These are phyloP conservation scores for Ciconia maguari DNA, from an alignment of 2,113 vertebrate species.

Conservation along the genomic window DNA sequence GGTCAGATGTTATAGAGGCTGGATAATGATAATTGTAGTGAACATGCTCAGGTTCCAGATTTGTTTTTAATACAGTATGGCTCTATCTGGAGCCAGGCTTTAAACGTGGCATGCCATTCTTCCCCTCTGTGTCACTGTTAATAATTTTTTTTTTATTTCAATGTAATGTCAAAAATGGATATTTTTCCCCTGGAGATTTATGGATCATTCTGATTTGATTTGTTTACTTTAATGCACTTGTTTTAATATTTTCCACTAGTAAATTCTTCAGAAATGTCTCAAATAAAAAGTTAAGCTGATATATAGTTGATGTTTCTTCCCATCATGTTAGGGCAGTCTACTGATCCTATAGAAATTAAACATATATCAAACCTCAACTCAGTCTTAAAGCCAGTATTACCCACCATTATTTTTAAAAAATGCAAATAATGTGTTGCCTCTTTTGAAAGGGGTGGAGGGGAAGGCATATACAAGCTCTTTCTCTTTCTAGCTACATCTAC, in stretches of 20 bases:
- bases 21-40: slow-evolving; percentile 15
- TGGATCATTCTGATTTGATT: not conserved
- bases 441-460: not conserved
- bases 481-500: not conserved
- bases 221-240: not conserved
- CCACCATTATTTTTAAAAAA: not conserved
- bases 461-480: not conserved
- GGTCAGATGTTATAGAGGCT: slow-evolving; percentile 16
- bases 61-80: slow-evolving; percentile 16
- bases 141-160: not conserved
- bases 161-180: not conserved
- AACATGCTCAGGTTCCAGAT: slow-evolving; percentile 23
- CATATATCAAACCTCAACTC: not conserved
- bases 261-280: not conserved
- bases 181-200: not conserved
- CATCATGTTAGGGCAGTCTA: not conserved
- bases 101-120: not conserved
- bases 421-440: not conserved
- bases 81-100: not conserved
- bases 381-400: not conserved
- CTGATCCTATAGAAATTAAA: not conserved
- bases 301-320: not conserved
- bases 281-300: not conserved
- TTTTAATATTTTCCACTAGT: not conserved
- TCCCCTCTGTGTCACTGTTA: not conserved